These are phyloP conservation scores for Ceyx cyanopectus DNA, from an alignment of 2,113 vertebrate genomes.

Conservation along the genomic window DNA sequence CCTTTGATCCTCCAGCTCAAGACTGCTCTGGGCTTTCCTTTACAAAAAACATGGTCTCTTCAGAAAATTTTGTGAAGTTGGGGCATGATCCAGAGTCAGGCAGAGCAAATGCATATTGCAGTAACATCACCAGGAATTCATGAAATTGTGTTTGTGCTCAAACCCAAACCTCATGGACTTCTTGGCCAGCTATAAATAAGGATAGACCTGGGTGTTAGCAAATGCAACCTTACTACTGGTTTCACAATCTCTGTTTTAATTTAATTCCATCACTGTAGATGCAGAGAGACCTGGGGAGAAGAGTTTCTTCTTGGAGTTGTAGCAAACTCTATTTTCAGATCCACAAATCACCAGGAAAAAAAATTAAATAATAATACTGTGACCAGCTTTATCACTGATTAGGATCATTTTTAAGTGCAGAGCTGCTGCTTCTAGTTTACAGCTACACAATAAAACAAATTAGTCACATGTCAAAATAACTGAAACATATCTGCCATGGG, in stretches of 20 bases:
- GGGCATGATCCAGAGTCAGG: not conserved
- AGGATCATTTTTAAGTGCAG: not conserved
- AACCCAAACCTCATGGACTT: not conserved
- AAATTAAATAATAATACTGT: not conserved
- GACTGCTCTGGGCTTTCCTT: not conserved
- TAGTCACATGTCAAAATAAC: not conserved
- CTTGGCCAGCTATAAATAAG: not conserved
- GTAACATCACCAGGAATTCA: not conserved
- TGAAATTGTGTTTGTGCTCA: rapidly evolving
- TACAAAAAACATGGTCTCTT: not conserved
- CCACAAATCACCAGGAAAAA: not conserved
- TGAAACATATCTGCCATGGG: not conserved
- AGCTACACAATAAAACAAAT: constrained; percentile 30
- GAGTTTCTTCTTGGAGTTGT: not conserved
- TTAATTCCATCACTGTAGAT: not conserved
- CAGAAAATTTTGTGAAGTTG: not conserved
- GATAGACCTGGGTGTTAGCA: not conserved
- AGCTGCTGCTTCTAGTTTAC: not conserved
- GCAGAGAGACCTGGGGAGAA: not conserved
- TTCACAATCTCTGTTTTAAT: not conserved
- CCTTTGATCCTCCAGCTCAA: not conserved
- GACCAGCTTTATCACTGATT: not conserved
- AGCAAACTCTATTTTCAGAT: not conserved
- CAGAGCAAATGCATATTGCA: not conserved
- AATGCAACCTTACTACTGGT: not conserved